Evolutionary conservation across 2,888 invertebrate species (phyloP).

Genomic region (Leucophenga montana): DNA sequence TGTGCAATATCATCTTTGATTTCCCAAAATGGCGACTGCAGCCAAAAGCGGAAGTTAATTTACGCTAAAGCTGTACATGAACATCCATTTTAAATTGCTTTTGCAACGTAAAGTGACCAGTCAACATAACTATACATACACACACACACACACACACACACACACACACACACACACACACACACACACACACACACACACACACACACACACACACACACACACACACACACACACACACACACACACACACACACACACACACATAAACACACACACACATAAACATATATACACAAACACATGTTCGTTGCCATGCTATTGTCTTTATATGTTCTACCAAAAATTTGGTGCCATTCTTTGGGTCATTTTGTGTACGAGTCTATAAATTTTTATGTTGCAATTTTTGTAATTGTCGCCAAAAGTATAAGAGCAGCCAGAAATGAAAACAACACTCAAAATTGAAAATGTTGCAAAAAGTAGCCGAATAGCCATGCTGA

Average conservation of each 20-base stretch:
- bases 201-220: slow-evolving; percentile 2
- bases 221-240: slow-evolving; percentile 4
- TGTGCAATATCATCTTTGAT: slow-evolving; percentile 2
- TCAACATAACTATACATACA: slow-evolving; percentile 22
- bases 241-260: slow-evolving; percentile 5
- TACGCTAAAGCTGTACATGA: not conserved
- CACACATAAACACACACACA: no score
- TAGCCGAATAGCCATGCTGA: not conserved
- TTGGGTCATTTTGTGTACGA: not conserved
- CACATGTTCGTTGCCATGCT: slow-evolving; percentile 27
- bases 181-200: not conserved
- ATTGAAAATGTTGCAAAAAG: not conserved
- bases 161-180: slow-evolving; percentile 14
- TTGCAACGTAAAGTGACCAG: slow-evolving; percentile 11
- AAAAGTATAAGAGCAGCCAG: not conserved
- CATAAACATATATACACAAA: no score
- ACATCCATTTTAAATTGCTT: not conserved
- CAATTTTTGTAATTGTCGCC: slow-evolving; percentile 21
- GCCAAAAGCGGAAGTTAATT: slow-evolving; percentile 12
- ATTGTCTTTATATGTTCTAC: not conserved
- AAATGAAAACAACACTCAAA: not conserved
- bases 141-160: not conserved
- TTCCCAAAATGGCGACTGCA: slow-evolving; percentile 3
- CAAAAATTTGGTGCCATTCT: not conserved
- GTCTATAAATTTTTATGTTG: slow-evolving; percentile 20